Evolutionary conservation across 2,888 invertebrate species (phyloP), one percentile per base, ranked within the genome.

Genomic region (Callinectes sapidus): DNA sequence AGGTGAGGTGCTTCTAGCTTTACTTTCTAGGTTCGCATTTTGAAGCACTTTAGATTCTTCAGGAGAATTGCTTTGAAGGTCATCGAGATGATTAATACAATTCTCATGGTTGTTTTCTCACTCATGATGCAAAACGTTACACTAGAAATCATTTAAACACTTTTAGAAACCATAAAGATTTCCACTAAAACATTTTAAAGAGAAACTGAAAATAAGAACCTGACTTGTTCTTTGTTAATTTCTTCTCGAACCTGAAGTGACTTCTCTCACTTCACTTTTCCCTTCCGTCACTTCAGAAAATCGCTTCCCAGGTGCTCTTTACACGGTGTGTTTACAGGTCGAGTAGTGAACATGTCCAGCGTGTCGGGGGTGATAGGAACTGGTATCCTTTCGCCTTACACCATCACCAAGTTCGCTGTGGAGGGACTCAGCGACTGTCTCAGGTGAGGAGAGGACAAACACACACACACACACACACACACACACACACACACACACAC

Each of bases 391-490:
- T 89, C 92, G 1, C 92, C 92, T 0, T 92, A 92, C 89, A 61
- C 54, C 6, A 23, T 86, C 55, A 89, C 89, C 61, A 92, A 92
- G 39, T 92, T 61, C 32, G 92, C 92, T 2, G 32, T 92, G 48
- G 92, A 92, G 89, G 92, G 92, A 0, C 71, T 92, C 61, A 89
- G 89, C 66, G 89, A 92, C 89, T 92, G 89, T 39, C 32, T 92
- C 16, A 81, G 92, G 92, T 92, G 42, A 86, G 89, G 54, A n/a
- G 61, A 23, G 32, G 54, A 48, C 23, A 42, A 18, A 88, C 55
- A 55, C 18, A 55, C 14, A 61, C 23, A 61, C 61, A 0, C 18
- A 61, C 61, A 1, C 18, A 18, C 14, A 10, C 61, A 61, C 61
- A 10, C 61, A 61, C 61, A 0, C 0, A 61, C 61, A 61, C 61